These are phyloP conservation scores for Microctenopoma stevenorrisi DNA, from an alignment of 2,797 vertebrate species.

Conservation along the genomic window DNA sequence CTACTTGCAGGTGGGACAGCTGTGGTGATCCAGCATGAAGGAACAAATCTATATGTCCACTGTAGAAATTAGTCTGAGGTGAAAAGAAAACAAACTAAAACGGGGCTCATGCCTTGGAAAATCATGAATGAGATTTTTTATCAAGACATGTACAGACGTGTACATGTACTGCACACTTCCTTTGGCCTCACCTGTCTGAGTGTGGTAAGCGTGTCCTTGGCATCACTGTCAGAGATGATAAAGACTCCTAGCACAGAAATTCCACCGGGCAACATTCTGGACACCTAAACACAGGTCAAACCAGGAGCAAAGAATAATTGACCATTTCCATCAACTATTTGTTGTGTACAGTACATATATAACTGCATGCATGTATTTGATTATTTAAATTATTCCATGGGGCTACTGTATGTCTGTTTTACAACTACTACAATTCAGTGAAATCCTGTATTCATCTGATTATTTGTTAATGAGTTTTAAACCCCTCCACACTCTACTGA, in stretches of 20 bases:
- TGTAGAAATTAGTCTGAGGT: too few species aligned
- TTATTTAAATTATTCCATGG: background rate
- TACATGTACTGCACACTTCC: background rate
- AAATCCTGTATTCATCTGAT: background rate
- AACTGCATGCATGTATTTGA: background rate
- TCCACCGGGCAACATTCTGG: constrained; percentile 95
- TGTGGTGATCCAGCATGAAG: too few species aligned
- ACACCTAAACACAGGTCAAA: constrained; percentile 82
- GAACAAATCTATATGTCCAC: too few species aligned
- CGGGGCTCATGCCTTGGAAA: too few species aligned
- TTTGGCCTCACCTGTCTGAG: constrained; percentile 85
- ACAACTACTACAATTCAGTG: background rate
- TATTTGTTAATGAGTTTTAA: too few species aligned
- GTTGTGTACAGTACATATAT: background rate
- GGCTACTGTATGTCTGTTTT: background rate
- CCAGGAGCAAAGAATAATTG: background rate
- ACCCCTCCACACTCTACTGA: background rate
- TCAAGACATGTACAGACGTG: too few species aligned
- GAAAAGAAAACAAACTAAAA: too few species aligned
- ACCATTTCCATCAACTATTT: background rate
- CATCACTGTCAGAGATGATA: constrained; percentile 86
- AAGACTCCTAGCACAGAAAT: constrained; percentile 91
- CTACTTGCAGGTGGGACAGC: too few species aligned
- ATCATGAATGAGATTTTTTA: too few species aligned
- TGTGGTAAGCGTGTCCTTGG: constrained; percentile 86